A percentile compares a stretch with the other conserved stretches of the same genome.
phyloP scores from a whole-genome alignment of 1,140 invertebrate genomes.

The Listronotus bonariensis region DNA sequence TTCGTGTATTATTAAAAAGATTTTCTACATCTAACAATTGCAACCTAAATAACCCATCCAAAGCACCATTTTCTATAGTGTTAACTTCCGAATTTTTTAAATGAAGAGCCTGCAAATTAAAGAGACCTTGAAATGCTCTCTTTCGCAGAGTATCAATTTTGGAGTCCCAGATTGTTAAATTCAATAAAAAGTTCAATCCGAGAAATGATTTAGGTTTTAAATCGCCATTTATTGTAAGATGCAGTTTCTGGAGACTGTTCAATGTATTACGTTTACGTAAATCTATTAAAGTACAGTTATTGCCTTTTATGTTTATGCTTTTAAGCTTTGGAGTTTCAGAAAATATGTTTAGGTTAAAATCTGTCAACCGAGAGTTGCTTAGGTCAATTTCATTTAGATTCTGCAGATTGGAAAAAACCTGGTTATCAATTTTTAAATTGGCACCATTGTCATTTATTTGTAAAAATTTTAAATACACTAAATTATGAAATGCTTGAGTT shows the following conservation, averaged over 20 bases:
- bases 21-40: neutral
- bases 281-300: constrained; percentile 5
- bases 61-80: neutral
- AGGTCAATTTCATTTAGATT: neutral
- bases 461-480: neutral
- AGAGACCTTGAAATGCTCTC: constrained; percentile 16
- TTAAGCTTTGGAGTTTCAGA: neutral
- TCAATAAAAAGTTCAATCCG: neutral
- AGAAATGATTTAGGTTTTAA: constrained; percentile 9
- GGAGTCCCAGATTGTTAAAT: constrained; percentile 8
- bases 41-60: constrained; percentile 16
- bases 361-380: neutral
- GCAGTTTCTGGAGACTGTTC: neutral
- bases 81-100: neutral
- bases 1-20: neutral
- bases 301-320: constrained; percentile 6
- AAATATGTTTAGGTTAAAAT: constrained; percentile 2
- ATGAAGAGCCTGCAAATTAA: constrained; percentile 1
- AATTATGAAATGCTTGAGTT: constrained; percentile 11
- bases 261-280: neutral
- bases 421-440: neutral
- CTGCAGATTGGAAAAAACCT: neutral
- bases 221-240: constrained; percentile 12
- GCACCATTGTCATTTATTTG: constrained; percentile 4
- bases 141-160: neutral